phyloP scores from a whole-genome alignment of 2,797 vertebrate genomes.

The Heliangelus exortis region DNA sequence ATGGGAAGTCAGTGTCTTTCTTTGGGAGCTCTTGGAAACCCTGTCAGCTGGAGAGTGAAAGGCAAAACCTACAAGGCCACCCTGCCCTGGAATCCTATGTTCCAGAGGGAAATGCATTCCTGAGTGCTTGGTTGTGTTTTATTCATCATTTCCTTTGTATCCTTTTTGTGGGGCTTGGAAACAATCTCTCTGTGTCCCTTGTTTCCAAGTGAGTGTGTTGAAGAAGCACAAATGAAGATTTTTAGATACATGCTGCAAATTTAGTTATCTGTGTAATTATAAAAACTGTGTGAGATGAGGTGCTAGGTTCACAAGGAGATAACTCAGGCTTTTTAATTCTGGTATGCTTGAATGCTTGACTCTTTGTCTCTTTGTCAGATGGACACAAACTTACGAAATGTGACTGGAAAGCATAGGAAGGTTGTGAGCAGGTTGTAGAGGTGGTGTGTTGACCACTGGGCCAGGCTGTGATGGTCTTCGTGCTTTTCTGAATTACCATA shows the following conservation, averaged over 20 bases:
- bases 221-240: neutral
- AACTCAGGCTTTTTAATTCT: neutral
- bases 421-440: accelerated
- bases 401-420: neutral
- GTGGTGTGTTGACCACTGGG: neutral
- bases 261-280: neutral
- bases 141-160: neutral
- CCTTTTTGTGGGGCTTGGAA: neutral
- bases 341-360: neutral
- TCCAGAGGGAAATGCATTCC: neutral
- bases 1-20: neutral
- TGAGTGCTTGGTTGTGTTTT: accelerated
- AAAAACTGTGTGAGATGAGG: neutral
- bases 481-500: neutral
- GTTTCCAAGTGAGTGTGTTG: neutral
- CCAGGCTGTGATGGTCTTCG: neutral
- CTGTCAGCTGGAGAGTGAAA: neutral
- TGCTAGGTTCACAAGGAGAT: neutral
- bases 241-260: neutral
- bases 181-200: neutral
- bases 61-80: neutral
- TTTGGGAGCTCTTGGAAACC: neutral
- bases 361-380: neutral
- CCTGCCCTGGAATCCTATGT: accelerated
- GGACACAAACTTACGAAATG: neutral